Evolutionary conservation across 2,888 invertebrate species (phyloP).

Genomic region (Morpho deidamia): DNA sequence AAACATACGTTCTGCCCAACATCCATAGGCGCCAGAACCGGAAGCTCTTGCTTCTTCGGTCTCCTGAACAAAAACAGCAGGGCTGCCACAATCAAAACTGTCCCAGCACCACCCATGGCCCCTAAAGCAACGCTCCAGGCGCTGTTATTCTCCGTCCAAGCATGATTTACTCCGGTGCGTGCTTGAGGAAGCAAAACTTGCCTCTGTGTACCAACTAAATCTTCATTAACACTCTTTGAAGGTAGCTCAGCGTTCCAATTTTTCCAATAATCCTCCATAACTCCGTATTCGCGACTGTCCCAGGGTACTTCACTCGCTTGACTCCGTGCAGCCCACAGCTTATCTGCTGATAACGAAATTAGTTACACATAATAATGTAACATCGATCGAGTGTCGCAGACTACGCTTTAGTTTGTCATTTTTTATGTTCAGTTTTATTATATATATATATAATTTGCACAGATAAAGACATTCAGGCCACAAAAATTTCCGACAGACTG

Average conservation of each 20-base stretch:
- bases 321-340: slow-evolving; percentile 55
- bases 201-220: background rate
- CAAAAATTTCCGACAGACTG: background rate
- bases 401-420: slow-evolving; percentile 19
- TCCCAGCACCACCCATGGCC: slow-evolving; percentile 57
- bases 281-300: slow-evolving; percentile 35
- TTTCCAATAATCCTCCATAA: slow-evolving; percentile 30
- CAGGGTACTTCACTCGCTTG: slow-evolving; percentile 45
- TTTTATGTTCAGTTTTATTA: slow-evolving; percentile 17
- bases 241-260: slow-evolving; percentile 28
- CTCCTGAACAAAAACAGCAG: slow-evolving; percentile 51
- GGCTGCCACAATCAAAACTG: slow-evolving; percentile 56
- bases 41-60: slow-evolving; percentile 47
- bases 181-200: slow-evolving; percentile 36
- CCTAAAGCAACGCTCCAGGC: slow-evolving; percentile 63
- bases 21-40: slow-evolving; percentile 59
- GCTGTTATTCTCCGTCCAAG: slow-evolving; percentile 39
- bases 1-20: slow-evolving; percentile 58
- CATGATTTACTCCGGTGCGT: slow-evolving; percentile 26
- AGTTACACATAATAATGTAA: slow-evolving; percentile 50
- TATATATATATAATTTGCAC: background rate
- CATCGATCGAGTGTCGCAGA: slow-evolving; percentile 54
- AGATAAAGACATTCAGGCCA: background rate
- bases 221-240: slow-evolving; percentile 13
- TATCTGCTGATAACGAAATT: slow-evolving; percentile 72